Evolutionary conservation across 2,888 invertebrate species (phyloP), one percentile per base, ranked within the genome.

Genomic region (Xestia rhomboidea): DNA sequence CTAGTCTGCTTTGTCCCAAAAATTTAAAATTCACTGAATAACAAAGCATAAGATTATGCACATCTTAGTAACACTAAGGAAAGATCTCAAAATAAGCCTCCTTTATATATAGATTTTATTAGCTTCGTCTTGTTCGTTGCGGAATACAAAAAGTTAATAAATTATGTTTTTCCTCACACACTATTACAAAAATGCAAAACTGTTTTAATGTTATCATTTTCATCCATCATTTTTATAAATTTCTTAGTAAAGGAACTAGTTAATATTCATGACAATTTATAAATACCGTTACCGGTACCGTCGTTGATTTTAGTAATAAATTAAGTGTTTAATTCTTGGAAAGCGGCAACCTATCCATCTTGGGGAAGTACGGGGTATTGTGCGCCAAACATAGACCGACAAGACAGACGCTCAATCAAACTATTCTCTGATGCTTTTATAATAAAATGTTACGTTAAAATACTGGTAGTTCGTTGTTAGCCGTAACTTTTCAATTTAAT

Each of bases 281-380:
- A 44, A 68, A 63, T n/a, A n/a, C n/a, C n/a, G n/a, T n/a, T n/a
- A n/a, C n/a, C n/a, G n/a, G 54, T 74, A 63, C 54, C 38, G 34
- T 64, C 51, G 86, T 77, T 77, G 68, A 77, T 85, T 82, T 77
- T 41, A 38, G 73, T 70, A 73, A 75, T 84, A 84, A 78, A 86
- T 86, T 73, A 75, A 68, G 78, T 49, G 69, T 73, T 86, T 82
- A 73, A 68, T 86, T 78, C 67, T 75, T 46, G 66, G 57, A 68
- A 73, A 86, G 57, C 41, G 69, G 74, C 57, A 27, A 66, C 18
- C 68, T 49, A 84, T 84, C 78, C 72, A 78, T 86, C 86, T 78
- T 86, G 46, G 41, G 34, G 38, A 77, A 86, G 44, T 70, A 34
- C 44, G 24, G 44, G 41, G 72, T 41, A 78, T 75, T 77, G 78